Base-by-base conservation (phyloP, 2,888 invertebrate species). In the Temnothorax unifasciatus region DNA sequence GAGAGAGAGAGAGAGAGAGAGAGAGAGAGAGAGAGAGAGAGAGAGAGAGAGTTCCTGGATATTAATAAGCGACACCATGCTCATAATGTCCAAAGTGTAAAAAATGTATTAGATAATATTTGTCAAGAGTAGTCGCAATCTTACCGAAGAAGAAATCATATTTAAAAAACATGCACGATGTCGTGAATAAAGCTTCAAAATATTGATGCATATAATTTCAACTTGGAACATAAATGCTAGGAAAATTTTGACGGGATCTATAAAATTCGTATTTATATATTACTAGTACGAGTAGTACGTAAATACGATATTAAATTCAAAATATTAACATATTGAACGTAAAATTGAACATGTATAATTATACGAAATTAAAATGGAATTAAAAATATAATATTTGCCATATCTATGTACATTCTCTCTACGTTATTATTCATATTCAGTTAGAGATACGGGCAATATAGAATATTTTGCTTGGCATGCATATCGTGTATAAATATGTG, bases 371-470 rank as follows among this genome's bases (percentile, higher is more conserved):
- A 44, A 21, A 21, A 59, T 59, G 2, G n/a, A 68, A 69, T 59
- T 50, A 18, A 25, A 50, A 41, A 57, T 44, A 41, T 25, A 50
- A 61, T 34, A 44, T 68, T 44, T 44, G 44, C 41, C 29, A 41
- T 15, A 54, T 29, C 8, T 21, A 34, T 11, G 3, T 25, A 50
- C 4, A 3, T 38, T 52, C 6, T 54, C 9, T 3, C 4, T 29
- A 47, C 15, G 25, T 68, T 68, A 29, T 54, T 66, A 68, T 77
- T 64, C 25, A 25, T 25, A 41, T 54, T 68, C n/a, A 68, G n/a
- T 54, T 79, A 64, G 63, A 34, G 21, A 63, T 63, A 54, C 44
- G 1, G 18, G 13, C 8, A 71, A 59, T 59, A 25, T n/a, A 18
- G 11, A 66, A 66, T 79, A 47, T 59, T 69, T 47, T 25, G 13